A percentile compares a stretch with the other conserved stretches of the same genome.
Conservation (phyloP, 2,888 invertebrate genomes). For the Oasisia sp. region DNA sequence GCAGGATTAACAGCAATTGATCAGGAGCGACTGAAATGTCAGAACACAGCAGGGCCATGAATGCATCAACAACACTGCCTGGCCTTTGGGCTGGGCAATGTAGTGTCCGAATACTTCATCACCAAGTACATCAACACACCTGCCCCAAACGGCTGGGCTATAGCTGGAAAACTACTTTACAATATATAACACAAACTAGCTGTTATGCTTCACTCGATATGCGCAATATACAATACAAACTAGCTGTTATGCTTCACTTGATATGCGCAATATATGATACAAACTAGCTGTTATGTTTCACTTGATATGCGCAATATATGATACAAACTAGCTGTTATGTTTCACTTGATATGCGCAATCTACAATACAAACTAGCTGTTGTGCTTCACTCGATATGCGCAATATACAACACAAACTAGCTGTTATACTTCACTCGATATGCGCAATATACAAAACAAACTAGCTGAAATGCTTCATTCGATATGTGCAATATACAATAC, state of each 20-base stretch:
- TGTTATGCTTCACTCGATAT: background rate
- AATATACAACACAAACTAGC: background rate
- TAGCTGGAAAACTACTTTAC: background rate
- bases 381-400: no score
- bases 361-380: no score
- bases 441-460: no score
- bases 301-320: no score
- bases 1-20: constrained; percentile 12
- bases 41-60: background rate
- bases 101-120: background rate
- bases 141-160: background rate
- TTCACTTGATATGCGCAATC: no score
- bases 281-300: no score
- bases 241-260: no score
- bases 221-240: no score
- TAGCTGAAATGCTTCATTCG: no score
- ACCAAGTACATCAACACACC: background rate
- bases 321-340: no score
- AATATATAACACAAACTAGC: background rate
- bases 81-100: background rate
- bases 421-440: background rate
- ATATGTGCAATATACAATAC: no score
- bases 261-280: no score
- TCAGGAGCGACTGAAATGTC: background rate
- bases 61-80: background rate